A percentile compares a stretch with the other conserved stretches of the same genome.
Conservation (phyloP, 92 coral and sea anemone species). For the Epizoanthus rinbou region DNA sequence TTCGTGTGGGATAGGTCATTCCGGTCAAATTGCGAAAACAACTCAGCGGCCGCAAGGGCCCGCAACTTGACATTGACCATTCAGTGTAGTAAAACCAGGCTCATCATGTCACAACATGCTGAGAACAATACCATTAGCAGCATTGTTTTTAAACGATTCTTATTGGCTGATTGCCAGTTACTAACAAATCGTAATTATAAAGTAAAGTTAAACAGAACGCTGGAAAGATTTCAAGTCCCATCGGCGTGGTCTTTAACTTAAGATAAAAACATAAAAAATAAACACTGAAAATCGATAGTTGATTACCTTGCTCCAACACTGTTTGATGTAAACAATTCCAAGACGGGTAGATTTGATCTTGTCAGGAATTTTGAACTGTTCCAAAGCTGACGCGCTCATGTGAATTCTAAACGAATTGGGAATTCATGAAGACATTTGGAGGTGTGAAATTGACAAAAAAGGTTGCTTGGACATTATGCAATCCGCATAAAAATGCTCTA, state of each 20-base stretch:
- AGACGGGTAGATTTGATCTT: background rate
- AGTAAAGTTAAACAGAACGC: conserved; percentile 37
- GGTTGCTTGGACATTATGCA: conserved; percentile 31
- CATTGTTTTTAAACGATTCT: conserved; percentile 37
- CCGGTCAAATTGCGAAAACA: conserved; percentile 36
- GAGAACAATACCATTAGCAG: conserved; percentile 44
- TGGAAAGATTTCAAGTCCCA: background rate
- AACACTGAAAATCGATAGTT: conserved; percentile 6
- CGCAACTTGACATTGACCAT: conserved; percentile 38
- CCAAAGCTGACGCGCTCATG: conserved; percentile 21
- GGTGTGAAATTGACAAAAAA: conserved; percentile 48
- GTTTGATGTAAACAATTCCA: background rate
- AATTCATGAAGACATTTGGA: conserved; percentile 37
- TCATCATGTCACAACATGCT: conserved; percentile 35
- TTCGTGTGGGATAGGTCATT: conserved; percentile 42
- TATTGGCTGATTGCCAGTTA: conserved; percentile 33
- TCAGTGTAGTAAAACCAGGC: conserved; percentile 4
- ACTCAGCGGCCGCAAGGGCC: background rate
- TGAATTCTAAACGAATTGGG: conserved; percentile 36
- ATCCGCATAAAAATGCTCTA: conserved; percentile 14
- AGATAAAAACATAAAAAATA: background rate
- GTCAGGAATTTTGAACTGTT: background rate
- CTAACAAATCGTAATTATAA: conserved; percentile 18
- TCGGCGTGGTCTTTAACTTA: conserved; percentile 25
- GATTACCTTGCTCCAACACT: background rate